Conservation (phyloP, 2,888 invertebrate genomes). For the Synergus laeviventris region DNA sequence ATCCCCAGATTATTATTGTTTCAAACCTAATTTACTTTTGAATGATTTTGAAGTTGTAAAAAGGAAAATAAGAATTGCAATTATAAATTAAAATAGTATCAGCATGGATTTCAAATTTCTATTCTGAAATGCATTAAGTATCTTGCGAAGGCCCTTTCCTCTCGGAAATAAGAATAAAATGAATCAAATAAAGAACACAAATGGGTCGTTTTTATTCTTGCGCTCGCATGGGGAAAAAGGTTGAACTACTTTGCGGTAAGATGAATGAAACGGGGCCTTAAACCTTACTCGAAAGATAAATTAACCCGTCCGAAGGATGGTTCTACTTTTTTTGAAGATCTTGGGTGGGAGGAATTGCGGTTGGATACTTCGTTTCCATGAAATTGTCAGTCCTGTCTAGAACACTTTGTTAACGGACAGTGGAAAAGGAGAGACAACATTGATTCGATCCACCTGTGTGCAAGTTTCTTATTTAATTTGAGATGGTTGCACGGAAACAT, state of each 20-base stretch:
- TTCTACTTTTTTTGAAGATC: constrained; percentile 47
- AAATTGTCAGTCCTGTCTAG: constrained; percentile 46
- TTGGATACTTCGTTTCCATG: constrained; percentile 44
- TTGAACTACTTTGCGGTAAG: constrained; percentile 48
- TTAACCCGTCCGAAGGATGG: constrained; percentile 50
- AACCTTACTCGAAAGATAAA: constrained; percentile 53
- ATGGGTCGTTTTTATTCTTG: neutral
- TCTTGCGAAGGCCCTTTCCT: neutral
- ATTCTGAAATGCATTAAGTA: neutral
- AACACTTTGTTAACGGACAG: constrained; percentile 41
- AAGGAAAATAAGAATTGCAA: too few species aligned
- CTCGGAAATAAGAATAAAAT: neutral
- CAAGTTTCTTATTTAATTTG: constrained; percentile 30
- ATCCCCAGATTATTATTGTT: too few species aligned
- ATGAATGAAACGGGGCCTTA: constrained; percentile 54
- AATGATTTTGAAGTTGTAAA: too few species aligned
- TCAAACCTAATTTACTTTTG: too few species aligned
- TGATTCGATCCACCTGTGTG: constrained; percentile 26
- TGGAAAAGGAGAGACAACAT: neutral
- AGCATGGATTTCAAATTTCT: neutral
- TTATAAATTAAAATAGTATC: too few species aligned
- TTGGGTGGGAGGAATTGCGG: constrained; percentile 46
- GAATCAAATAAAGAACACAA: neutral
- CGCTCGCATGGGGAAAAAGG: constrained; percentile 42
- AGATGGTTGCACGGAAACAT: constrained; percentile 42